Evolutionary conservation across 2,888 invertebrate species (phyloP).

Genomic region (Bombylius discolor): DNA sequence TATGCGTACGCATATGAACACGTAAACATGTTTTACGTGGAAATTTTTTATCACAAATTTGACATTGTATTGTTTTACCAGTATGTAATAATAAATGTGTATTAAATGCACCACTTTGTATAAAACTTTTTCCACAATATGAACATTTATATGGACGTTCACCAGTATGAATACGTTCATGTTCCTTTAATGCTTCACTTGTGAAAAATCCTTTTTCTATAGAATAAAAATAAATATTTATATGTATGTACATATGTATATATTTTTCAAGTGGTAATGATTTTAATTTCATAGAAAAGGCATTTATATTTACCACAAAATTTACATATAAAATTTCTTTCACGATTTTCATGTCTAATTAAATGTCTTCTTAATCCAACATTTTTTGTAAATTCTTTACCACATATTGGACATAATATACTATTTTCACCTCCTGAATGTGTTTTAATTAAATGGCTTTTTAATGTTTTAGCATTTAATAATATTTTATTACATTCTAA

Average conservation of each 20-base stretch:
- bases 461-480: neutral
- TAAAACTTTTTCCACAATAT: conserved; percentile 2
- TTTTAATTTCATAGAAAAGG: too few relatives aligned
- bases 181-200: neutral
- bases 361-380: neutral
- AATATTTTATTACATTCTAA: neutral
- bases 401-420: neutral
- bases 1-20: conserved; percentile 43
- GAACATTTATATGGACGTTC: conserved; percentile 2
- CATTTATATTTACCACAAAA: neutral
- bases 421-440: neutral
- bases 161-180: conserved; percentile 1
- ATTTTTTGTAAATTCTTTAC: neutral
- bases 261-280: too few relatives aligned
- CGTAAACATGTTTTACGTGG: too few relatives aligned
- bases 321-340: conserved; percentile 1
- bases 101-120: neutral
- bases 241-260: too few relatives aligned
- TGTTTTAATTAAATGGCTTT: neutral
- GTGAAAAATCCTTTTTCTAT: too few relatives aligned
- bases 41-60: too few relatives aligned
- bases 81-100: conserved; percentile 5
- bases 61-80: conserved; percentile 3
- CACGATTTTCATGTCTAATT: neutral
- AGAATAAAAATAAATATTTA: too few relatives aligned